Conservation (phyloP, 2,797 vertebrate genomes). For the Alauda arvensis region DNA sequence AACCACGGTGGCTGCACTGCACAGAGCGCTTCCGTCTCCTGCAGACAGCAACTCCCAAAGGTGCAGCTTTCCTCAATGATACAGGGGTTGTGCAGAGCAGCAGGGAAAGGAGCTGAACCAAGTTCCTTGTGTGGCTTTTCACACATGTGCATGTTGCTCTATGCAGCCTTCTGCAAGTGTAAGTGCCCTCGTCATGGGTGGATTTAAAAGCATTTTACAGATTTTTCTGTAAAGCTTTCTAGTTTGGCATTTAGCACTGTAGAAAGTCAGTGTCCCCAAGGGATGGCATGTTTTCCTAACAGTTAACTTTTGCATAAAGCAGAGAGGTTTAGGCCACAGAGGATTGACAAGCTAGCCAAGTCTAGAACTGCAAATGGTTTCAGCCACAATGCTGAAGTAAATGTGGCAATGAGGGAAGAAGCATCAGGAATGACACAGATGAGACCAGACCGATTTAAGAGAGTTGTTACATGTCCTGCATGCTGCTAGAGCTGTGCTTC, state of each 20-base stretch:
- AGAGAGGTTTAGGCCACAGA: neutral
- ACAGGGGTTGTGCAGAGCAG: neutral
- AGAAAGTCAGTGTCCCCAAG: neutral
- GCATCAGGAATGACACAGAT: fast-evolving
- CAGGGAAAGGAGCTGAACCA: neutral
- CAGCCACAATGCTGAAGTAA: neutral
- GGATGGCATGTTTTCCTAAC: neutral
- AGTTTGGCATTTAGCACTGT: neutral
- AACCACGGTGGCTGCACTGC: neutral
- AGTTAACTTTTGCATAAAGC: neutral
- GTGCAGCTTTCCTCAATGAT: neutral
- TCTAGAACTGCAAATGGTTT: neutral
- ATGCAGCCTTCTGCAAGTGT: neutral
- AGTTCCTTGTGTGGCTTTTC: neutral
- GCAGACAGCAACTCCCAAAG: neutral
- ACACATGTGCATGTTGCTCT: fast-evolving
- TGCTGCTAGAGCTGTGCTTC: fast-evolving
- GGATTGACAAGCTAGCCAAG: neutral
- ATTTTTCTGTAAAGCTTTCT: neutral
- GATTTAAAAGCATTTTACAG: neutral
- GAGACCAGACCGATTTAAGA: neutral
- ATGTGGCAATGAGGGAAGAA: neutral
- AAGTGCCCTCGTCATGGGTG: neutral
- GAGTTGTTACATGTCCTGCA: neutral
- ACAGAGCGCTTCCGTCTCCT: neutral